Evolutionary conservation across 2,113 vertebrate species (phyloP).

Genomic region (Caranx ignobilis): DNA sequence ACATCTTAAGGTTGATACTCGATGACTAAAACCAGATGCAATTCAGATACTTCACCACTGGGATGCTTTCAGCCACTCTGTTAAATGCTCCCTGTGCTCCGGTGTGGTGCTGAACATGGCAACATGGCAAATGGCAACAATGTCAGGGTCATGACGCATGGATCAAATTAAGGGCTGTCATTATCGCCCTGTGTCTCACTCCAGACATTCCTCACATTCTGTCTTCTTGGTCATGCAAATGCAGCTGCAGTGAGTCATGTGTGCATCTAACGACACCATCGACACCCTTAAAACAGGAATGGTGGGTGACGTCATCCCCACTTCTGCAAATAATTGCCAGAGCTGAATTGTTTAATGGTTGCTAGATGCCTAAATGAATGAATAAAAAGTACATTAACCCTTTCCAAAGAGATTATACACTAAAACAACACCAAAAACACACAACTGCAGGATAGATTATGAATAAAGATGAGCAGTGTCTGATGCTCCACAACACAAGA

Average conservation of each 20-base stretch:
- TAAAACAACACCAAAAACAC: background rate
- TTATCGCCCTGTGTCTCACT: conserved; percentile 39
- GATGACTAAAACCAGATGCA: conserved; percentile 63
- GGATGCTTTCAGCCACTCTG: background rate
- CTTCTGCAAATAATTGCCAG: conserved; percentile 24
- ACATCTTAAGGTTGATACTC: conserved; percentile 49
- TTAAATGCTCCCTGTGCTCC: background rate
- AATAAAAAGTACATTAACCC: background rate
- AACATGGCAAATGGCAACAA: conserved; percentile 55
- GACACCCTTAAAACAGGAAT: conserved; percentile 36
- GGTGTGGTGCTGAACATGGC: conserved; percentile 28
- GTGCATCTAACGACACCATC: conserved; percentile 7
- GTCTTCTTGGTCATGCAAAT: conserved; percentile 8
- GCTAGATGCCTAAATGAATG: conserved; percentile 9
- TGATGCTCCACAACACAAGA: background rate
- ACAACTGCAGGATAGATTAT: background rate
- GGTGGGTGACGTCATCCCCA: conserved; percentile 26
- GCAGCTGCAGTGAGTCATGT: conserved; percentile 36
- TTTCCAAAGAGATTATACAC: background rate
- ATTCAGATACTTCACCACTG: conserved; percentile 24
- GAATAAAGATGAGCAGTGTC: background rate
- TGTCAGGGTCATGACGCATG: conserved; percentile 41
- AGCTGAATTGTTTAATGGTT: conserved; percentile 2
- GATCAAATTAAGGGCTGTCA: conserved; percentile 58
- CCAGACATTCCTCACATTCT: conserved; percentile 65